Conservation (phyloP, 2,113 vertebrate species). For the Leptosomus discolor region DNA sequence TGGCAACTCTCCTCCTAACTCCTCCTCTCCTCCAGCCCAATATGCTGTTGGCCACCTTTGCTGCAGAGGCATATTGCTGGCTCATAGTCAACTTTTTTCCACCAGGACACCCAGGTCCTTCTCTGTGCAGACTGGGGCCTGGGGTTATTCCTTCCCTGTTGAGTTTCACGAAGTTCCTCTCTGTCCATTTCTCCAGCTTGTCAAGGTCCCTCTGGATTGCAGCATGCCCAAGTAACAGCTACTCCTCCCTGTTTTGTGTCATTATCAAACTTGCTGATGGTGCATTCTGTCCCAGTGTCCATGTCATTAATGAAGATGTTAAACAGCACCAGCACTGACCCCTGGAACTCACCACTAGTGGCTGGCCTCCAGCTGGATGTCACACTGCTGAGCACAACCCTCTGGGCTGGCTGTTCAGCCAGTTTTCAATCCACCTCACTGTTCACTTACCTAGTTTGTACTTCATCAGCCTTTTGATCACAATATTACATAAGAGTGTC, state of each 20-base stretch:
- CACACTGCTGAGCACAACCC: rapidly evolving
- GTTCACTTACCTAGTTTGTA: not conserved
- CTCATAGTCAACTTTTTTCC: not conserved
- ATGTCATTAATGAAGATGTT: not conserved
- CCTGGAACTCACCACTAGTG: not conserved
- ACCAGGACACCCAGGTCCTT: not conserved
- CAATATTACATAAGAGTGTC: not conserved
- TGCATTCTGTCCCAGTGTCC: not conserved
- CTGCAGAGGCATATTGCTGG: not conserved
- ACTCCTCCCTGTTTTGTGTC: not conserved
- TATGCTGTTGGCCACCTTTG: not conserved
- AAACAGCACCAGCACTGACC: not conserved
- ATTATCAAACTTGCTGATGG: not conserved
- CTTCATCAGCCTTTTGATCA: not conserved
- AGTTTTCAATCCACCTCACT: not conserved
- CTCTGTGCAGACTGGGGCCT: not conserved
- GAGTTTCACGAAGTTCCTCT: not conserved
- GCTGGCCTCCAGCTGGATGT: not conserved
- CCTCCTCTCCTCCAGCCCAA: too few relatives aligned
- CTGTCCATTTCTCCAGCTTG: rapidly evolving
- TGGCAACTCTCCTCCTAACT: not conserved
- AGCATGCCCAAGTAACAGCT: not conserved
- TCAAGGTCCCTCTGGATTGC: not conserved
- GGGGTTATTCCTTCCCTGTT: rapidly evolving
- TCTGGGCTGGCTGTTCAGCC: not conserved